These are phyloP conservation scores for Chaetophractus vellerosus DNA, from an alignment of 2,797 vertebrate genomes.

Conservation along the genomic window DNA sequence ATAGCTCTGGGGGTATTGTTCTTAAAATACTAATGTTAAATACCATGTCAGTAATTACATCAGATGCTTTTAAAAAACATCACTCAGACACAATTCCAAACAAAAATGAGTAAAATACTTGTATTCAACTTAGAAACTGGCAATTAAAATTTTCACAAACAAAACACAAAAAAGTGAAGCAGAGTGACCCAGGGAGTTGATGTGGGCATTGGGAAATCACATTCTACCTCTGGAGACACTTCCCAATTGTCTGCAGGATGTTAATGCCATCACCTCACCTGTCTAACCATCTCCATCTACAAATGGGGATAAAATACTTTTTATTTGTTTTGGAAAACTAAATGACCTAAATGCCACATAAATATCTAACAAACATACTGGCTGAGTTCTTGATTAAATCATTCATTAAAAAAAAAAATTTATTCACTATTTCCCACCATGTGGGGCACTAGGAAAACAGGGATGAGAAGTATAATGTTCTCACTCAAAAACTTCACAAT, in stretches of 20 bases:
- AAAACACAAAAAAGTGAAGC: background rate
- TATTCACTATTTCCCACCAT: background rate
- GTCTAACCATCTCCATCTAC: background rate
- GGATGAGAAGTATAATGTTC: conserved; percentile 3
- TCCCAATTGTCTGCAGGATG: background rate
- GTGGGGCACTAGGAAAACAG: background rate
- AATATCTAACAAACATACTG: background rate
- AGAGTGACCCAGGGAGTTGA: background rate
- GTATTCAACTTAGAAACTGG: background rate
- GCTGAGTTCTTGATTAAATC: background rate
- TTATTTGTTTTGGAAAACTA: conserved; percentile 29
- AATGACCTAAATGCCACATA: conserved; percentile 13
- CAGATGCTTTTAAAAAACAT: conserved; percentile 11
- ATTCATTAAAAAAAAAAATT: background rate
- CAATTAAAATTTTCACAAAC: conserved; percentile 25
- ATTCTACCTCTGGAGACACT: background rate
- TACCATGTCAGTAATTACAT: background rate
- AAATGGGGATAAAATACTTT: conserved; percentile 49
- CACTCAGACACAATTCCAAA: conserved; percentile 14
- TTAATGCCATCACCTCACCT: background rate
- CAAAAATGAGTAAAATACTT: conserved; percentile 11
- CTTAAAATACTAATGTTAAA: conserved; percentile 48
- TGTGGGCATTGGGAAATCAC: background rate
- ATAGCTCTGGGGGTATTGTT: background rate
- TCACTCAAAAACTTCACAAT: conserved; percentile 51